Conservation (phyloP, 2,797 vertebrate species). For the Acanthis flammea region DNA sequence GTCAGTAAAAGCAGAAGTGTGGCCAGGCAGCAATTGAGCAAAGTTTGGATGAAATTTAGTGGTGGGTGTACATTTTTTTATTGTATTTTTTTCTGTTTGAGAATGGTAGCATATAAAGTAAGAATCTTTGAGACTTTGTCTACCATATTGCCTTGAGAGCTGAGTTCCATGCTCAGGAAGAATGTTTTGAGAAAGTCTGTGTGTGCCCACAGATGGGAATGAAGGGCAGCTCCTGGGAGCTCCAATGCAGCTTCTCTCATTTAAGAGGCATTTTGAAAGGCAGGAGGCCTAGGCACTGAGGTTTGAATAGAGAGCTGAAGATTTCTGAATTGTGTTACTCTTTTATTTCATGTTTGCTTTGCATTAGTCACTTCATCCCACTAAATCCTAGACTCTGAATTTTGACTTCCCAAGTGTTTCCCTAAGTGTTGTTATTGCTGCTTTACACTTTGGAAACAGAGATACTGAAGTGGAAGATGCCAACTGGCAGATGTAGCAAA, state of each 20-base stretch:
- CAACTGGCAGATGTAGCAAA: background rate
- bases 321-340: background rate
- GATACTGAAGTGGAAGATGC: background rate
- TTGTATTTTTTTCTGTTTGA: background rate
- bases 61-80: background rate
- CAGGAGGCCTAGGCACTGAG: background rate
- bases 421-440: background rate
- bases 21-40: background rate
- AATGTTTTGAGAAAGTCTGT: background rate
- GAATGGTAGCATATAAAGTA: background rate
- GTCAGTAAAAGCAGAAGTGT: background rate
- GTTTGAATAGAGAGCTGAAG: background rate
- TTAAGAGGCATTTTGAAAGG: background rate
- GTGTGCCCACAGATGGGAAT: background rate
- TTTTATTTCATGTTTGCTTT: background rate
- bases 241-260: background rate
- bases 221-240: background rate
- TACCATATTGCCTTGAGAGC: background rate
- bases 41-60: background rate
- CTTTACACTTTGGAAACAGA: background rate
- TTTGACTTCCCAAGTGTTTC: background rate
- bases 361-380: background rate
- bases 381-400: background rate
- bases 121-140: background rate
- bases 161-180: background rate